Base-by-base conservation (phyloP, 2,888 invertebrate species). In the Alviniconcha strummeri region DNA sequence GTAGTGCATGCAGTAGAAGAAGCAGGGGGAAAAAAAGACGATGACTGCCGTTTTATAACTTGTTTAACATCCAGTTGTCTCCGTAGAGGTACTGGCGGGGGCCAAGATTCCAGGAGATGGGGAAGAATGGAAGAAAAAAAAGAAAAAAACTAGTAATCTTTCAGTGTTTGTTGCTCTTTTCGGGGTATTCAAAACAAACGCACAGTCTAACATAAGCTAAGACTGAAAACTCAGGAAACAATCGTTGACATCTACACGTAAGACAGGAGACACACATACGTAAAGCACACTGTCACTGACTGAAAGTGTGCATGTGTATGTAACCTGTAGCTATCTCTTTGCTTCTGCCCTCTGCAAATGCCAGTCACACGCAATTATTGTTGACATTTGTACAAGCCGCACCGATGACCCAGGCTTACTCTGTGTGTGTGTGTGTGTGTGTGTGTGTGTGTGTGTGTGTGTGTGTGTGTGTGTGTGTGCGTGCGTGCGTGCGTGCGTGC, bases 251-350 rank as follows among this genome's bases (percentile, higher is more conserved):
- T 13, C 11, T 71, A 19, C 9, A 9, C 19, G 71, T 15, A 15
- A 13, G 64, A 13, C 64, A 13, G 13, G 69, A n/a, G 69, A 15
- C 15, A 15, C 15, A 64, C 15, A 64, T 4, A 64, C 15, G 64
- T 36, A n/a, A 17, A n/a, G 13, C 17, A 72, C 15, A 72, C 17
- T 54, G 75, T 54, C 36, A 13, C 8, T 54, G 75, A n/a, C 15
- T 75, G 75, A 13, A 52, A n/a, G 75, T 55, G 7, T n/a, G 69
- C n/a, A n/a, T 69, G 69, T 69, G 69, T 69, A n/a, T 69, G 64
- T 64, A 13, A 15, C 15, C 11, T 64, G 64, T 64, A 15, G 15
- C 11, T 9, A 7, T 71, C 19, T 71, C n/a, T n/a, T 9, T 19
- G 71, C 71, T n/a, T 19, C n/a, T n/a, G 19, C 7, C 5, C 15